A percentile compares a stretch with the other conserved stretches of the same genome.
Conservation (phyloP, 2,797 vertebrate genomes). For the Rhabdophis nuchalis region DNA sequence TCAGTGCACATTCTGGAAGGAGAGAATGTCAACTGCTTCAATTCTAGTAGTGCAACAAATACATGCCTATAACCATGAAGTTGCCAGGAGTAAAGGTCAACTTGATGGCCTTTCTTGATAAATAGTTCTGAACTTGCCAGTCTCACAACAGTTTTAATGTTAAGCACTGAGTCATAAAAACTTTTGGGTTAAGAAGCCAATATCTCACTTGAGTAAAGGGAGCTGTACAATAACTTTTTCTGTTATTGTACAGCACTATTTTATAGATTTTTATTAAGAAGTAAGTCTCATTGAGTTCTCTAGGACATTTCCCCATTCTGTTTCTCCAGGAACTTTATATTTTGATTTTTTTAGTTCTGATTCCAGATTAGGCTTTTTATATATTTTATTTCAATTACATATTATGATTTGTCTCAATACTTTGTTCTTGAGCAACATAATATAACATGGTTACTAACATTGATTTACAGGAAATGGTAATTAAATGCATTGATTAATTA, state of each 20-base stretch:
- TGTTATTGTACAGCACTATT: neutral
- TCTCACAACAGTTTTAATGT: neutral
- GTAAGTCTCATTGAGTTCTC: neutral
- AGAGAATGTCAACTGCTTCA: neutral
- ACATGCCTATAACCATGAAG: neutral
- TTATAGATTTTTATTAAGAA: neutral
- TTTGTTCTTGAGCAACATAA: neutral
- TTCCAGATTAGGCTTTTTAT: neutral
- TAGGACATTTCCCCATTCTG: neutral
- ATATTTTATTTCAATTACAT: neutral
- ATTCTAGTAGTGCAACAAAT: neutral
- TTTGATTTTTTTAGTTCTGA: neutral
- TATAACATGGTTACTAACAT: neutral
- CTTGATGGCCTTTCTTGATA: neutral
- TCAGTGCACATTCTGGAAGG: neutral
- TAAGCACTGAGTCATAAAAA: neutral
- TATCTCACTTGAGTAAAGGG: neutral
- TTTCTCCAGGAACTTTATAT: neutral
- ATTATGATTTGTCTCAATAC: neutral
- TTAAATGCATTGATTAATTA: neutral
- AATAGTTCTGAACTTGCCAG: neutral
- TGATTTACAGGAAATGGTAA: neutral
- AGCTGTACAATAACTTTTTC: neutral
- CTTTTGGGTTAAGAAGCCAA: neutral
- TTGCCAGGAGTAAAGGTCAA: neutral